Conservation (phyloP, 2,797 vertebrate genomes). For the Falco berigora region DNA sequence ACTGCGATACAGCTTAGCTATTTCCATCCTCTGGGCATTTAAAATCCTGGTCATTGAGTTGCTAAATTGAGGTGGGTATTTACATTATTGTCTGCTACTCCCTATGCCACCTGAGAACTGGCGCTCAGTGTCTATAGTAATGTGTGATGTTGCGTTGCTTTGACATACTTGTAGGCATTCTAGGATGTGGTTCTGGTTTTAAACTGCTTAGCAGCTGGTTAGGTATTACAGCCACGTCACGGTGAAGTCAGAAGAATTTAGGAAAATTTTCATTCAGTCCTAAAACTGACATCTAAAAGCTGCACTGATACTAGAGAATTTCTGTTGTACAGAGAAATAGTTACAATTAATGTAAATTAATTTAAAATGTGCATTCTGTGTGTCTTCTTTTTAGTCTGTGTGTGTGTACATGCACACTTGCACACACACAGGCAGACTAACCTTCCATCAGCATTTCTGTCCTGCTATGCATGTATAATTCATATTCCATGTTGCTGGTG, state of each 20-base stretch:
- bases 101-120: background rate
- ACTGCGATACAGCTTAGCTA: background rate
- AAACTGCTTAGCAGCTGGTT: background rate
- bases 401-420: background rate
- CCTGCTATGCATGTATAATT: conserved; percentile 78
- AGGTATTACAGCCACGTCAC: background rate
- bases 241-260: background rate
- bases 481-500: conserved; percentile 74
- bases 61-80: conserved; percentile 6
- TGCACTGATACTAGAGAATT: background rate
- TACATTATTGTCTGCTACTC: background rate
- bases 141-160: background rate
- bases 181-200: background rate
- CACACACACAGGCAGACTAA: background rate
- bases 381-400: background rate
- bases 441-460: conserved; percentile 34
- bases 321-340: background rate
- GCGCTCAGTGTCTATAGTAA: background rate
- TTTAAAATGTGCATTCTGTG: background rate
- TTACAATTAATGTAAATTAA: background rate
- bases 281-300: background rate
- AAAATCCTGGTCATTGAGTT: background rate
- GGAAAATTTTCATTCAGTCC: background rate
- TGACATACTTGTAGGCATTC: background rate
- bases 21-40: background rate